Evolutionary conservation across 2,113 vertebrate genomes (phyloP).

Genomic region (Ophthalmolycus amberensis): DNA sequence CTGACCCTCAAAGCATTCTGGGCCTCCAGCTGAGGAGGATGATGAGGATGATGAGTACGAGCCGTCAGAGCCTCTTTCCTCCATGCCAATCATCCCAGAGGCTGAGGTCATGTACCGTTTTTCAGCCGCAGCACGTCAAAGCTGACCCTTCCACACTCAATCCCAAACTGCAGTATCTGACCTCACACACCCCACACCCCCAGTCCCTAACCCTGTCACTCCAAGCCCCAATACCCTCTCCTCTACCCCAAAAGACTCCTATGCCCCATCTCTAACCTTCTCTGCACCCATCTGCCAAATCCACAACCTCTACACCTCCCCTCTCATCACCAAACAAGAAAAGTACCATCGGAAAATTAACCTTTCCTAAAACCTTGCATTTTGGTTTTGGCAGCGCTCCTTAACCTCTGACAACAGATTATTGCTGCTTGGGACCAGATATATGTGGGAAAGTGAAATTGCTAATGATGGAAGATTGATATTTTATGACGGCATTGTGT

Average conservation of each 20-base stretch:
- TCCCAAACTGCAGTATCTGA: slow-evolving; percentile 69
- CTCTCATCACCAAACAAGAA: slow-evolving; percentile 79
- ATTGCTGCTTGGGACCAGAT: slow-evolving; percentile 32
- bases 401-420: slow-evolving; percentile 63
- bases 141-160: slow-evolving; percentile 67
- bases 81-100: slow-evolving; percentile 75
- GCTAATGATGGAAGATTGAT: slow-evolving; percentile 54
- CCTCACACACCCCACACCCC: slow-evolving; percentile 72
- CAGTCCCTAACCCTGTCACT: slow-evolving; percentile 83
- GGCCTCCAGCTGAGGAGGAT: slow-evolving; percentile 54
- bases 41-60: slow-evolving; percentile 57
- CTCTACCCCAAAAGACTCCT: slow-evolving; percentile 63
- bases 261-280: slow-evolving; percentile 70
- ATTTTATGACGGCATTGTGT: slow-evolving; percentile 27
- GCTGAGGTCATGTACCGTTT: slow-evolving; percentile 69
- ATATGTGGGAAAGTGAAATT: slow-evolving; percentile 72
- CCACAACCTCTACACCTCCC: slow-evolving; percentile 73
- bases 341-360: slow-evolving; percentile 76
- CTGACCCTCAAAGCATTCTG: slow-evolving; percentile 57
- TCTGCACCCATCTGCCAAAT: slow-evolving; percentile 78
- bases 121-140: slow-evolving; percentile 57
- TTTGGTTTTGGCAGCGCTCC: slow-evolving; percentile 65
- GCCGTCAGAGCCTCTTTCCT: slow-evolving; percentile 68
- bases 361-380: slow-evolving; percentile 65
- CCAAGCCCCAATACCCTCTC: slow-evolving; percentile 74